Evolutionary conservation across 2,888 invertebrate genomes (phyloP), one percentile per base, ranked within the genome.

Genomic region (Malthinus seriepunctatus): DNA sequence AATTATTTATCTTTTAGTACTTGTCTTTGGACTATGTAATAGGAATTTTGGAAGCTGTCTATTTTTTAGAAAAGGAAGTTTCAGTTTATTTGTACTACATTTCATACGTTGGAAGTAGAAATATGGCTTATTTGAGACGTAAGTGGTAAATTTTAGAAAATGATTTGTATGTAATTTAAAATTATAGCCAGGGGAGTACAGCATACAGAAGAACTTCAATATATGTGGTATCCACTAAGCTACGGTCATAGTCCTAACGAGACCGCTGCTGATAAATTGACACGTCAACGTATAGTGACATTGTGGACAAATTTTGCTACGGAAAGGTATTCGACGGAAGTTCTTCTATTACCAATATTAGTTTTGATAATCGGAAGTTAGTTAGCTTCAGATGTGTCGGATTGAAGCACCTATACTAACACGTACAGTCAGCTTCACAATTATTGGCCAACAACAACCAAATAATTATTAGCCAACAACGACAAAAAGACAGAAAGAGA

Each of bases 21-120:
- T 55, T 60, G 55, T 51, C 55, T n/a, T 51, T 55, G 44, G 55
- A 55, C 6, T 56, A 51, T 35, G 55, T 56, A 0, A 34, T 51
- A 23, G 51, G 60, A 11, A 51, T 56, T 2, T 8, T 32, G 10
- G 51, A 60, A 33, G 11, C 51, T 4, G 12, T 55, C 7, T 32
- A 50, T 6, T 42, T 51, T 10, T 35, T 48, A 10, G 39, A 47
- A 32, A 7, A 23, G 4, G n/a, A 51, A n/a, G 8, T 11, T 10
- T 39, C 42, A 1, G 8, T 51, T 1, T 60, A 51, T 34, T 51
- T 50, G 9, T 60, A 60, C 34, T 39, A 12, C 6, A 39, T 51
- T 15, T 49, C 51, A 0, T 60, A 51, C 14, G 15, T 31, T 2
- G 56, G 47, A 44, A 60, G 44, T 7, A 38, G 37, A 23, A 23